Base-by-base conservation (phyloP, 2,797 vertebrate genomes). In the Ibycter americanus region DNA sequence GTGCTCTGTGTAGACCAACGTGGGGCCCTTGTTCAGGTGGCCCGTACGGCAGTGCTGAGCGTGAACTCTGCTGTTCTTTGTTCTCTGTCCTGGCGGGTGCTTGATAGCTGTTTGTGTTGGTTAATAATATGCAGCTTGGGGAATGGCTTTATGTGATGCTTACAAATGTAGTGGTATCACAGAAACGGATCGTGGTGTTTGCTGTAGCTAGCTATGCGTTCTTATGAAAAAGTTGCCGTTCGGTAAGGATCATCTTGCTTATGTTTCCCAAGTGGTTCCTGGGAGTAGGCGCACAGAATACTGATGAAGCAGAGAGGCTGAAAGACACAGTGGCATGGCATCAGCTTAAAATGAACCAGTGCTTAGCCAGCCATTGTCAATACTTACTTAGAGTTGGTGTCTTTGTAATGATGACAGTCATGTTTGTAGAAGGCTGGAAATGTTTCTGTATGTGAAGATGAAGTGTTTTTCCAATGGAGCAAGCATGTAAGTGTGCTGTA, bases 361-460 rank as follows among this genome's bases (percentile, higher is more conserved):
- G 58, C 85, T 79, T 70, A 46, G 59, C 32, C 54, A 84, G 49
- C 56, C 40, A 38, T 52, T 95, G 91, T 93, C 85, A 95, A 72
- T 94, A 82, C 76, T 91, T 90, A 42, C 80, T 94, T 70, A 80
- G 58, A 36, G 72, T 6, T 89, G 65, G 46, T 76, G 59, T 58
- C 90, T 88, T 91, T 93, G 76, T 95, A 26, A 47, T 8, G n/a
- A 42, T 58, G 79, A 81, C 80, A 90, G 46, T 62, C 16, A 1
- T 87, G 87, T 90, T 95, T 96, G 73, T 36, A 49, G 61, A 83
- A 76, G 70, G 34, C 87, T 90, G 62, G 66, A 87, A 82, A 29
- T 12, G 34, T 76, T 92, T 83, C 42, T 81, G 19, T 46, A 3
- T 66, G 65, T 52, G 87, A 83, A 86, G 80, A 86, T 76, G 19